These are phyloP conservation scores for Halcyon smyrnensis DNA, from an alignment of 2,797 vertebrate species.

Conservation along the genomic window DNA sequence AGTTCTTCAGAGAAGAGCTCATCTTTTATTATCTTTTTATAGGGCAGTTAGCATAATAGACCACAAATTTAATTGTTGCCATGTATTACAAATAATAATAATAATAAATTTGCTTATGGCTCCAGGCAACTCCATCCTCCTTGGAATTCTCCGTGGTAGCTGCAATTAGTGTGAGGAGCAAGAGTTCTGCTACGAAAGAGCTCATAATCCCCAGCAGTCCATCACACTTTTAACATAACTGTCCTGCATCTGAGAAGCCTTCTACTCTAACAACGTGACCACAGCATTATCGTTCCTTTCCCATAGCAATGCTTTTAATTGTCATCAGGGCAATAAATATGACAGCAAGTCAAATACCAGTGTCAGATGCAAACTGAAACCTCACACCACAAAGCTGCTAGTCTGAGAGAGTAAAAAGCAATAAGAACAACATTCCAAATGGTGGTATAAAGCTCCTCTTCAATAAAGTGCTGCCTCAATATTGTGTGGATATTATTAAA, in stretches of 20 bases:
- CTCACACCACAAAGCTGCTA: conserved; percentile 43
- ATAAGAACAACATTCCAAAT: conserved; percentile 26
- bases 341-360: conserved; percentile 22
- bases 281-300: not conserved
- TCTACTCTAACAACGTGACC: not conserved
- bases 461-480: conserved; percentile 47
- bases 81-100: not conserved
- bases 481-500: conserved; percentile 38
- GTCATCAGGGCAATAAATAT: conserved; percentile 65
- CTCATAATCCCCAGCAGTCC: not conserved
- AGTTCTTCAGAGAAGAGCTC: not conserved
- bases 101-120: not conserved
- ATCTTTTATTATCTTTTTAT: not conserved
- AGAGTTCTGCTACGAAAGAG: not conserved
- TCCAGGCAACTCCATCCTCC: not conserved
- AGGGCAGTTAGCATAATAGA: not conserved
- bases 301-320: conserved; percentile 43
- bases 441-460: conserved; percentile 18
- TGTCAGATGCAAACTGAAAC: conserved; percentile 59
- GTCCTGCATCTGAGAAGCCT: not conserved
- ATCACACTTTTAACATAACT: not conserved
- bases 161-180: not conserved
- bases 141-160: not conserved
- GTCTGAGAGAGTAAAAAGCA: conserved; percentile 50
- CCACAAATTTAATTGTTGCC: not conserved